phyloP scores from a whole-genome alignment of 1,140 invertebrate genomes.

The Aphelinus certus region DNA sequence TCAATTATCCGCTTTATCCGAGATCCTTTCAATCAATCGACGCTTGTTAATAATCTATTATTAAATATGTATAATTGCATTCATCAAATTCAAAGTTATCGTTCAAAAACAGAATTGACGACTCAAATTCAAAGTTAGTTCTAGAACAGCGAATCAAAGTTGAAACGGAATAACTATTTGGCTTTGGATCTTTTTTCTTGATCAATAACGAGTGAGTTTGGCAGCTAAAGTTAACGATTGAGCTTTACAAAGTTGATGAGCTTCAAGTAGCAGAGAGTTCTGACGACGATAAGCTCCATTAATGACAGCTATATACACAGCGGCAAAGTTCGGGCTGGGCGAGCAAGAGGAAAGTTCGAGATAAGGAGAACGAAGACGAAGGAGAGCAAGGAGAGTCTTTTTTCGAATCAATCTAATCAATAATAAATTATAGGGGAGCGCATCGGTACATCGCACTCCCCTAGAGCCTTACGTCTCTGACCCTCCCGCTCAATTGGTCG shows the following conservation, averaged over 20 bases:
- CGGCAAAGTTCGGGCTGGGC: background rate
- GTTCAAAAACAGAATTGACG: too few relatives aligned
- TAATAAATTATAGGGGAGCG: constrained; percentile 66
- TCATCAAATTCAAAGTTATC: too few relatives aligned
- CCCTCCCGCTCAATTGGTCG: constrained; percentile 66
- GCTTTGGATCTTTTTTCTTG: too few relatives aligned
- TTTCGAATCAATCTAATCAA: constrained; percentile 65
- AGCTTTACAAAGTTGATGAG: background rate
- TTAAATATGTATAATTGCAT: too few relatives aligned
- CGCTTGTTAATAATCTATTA: too few relatives aligned
- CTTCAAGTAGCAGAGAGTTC: constrained; percentile 8
- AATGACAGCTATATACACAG: background rate
- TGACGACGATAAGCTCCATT: constrained; percentile 20
- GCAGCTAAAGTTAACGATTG: too few relatives aligned
- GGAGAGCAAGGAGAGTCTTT: constrained; percentile 13
- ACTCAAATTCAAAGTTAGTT: too few relatives aligned
- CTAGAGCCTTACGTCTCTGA: constrained; percentile 56
- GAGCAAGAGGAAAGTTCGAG: constrained; percentile 14
- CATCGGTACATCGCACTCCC: constrained; percentile 57
- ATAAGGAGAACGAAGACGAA: constrained; percentile 8
- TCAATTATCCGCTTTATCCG: too few relatives aligned
- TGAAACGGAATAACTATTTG: too few relatives aligned
- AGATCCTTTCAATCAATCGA: too few relatives aligned
- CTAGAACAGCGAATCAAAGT: too few relatives aligned
- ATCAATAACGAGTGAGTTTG: too few relatives aligned